These are phyloP conservation scores for Macroramphosus scolopax DNA, from an alignment of 2,797 vertebrate species.

Conservation along the genomic window DNA sequence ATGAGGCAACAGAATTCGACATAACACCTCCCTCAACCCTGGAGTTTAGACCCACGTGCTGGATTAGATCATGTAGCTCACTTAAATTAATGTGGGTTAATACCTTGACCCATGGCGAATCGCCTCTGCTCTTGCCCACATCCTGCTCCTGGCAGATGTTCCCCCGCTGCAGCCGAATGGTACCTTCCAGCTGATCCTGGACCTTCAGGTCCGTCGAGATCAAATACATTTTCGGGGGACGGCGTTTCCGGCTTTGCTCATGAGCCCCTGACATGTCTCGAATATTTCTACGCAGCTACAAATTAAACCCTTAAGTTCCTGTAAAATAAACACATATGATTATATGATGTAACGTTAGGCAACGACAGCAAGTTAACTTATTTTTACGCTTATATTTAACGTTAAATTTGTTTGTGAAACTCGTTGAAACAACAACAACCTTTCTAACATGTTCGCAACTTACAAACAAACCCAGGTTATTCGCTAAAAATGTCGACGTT, in stretches of 20 bases:
- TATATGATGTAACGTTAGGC: slow-evolving; percentile 9
- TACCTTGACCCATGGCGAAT: slow-evolving; percentile 76
- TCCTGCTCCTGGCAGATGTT: slow-evolving; percentile 75
- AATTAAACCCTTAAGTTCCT: slow-evolving; percentile 10
- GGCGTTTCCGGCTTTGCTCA: slow-evolving; percentile 62
- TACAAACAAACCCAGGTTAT: background rate
- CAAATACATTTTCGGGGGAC: slow-evolving; percentile 67
- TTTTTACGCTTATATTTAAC: too few relatives aligned
- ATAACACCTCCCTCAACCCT: too few relatives aligned
- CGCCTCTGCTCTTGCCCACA: slow-evolving; percentile 32
- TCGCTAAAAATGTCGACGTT: background rate
- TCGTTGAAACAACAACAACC: background rate
- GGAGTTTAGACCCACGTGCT: too few relatives aligned
- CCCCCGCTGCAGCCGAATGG: slow-evolving; percentile 74
- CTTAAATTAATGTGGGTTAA: too few relatives aligned
- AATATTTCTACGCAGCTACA: background rate
- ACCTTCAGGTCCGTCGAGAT: slow-evolving; percentile 67
- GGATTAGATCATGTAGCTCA: too few relatives aligned
- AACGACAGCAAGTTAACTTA: background rate
- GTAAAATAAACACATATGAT: background rate
- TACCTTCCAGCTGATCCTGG: slow-evolving; percentile 75
- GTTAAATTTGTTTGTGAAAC: too few relatives aligned
- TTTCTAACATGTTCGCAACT: background rate
- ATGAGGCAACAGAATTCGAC: too few relatives aligned
- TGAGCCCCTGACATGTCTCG: slow-evolving; percentile 67